Evolutionary conservation across 2,113 vertebrate genomes (phyloP), one percentile per base, ranked within the genome.

Genomic region (Cebus imitator): DNA sequence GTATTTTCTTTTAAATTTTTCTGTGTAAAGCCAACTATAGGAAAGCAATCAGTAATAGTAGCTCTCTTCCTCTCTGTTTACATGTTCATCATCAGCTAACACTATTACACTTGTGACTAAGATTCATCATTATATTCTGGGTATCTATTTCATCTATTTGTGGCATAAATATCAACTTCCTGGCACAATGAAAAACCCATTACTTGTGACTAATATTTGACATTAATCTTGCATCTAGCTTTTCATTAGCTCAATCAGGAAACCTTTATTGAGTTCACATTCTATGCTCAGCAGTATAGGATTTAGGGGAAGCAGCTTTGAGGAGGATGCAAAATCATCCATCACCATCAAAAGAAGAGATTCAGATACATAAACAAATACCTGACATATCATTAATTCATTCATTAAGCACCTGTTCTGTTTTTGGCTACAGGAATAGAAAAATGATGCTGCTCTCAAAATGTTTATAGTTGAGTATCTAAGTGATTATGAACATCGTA

Each of bases 241-340:
- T 96, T 92, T 97, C 80, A 97, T 95, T 95, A 89, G 64, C 79
- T 97, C 82, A 82, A 68, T 95, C 76, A 96, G 73, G 76, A 76
- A 96, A 85, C 1, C 25, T 97, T 96, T 68, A 93, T 83, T 48
- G 58, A 92, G 85, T 95, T 90, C 30, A 48, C 78, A 82, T 73
- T 80, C 95, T 89, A 6, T 93, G 52, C 30, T 94, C n/a, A 94
- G 86, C 25, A 89, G 40, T 88, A 45, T n/a, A 81, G 30, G 48
- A 73, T n/a, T 93, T 94, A 52, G n/a, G 17, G 17, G 96, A 91
- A 91, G 45, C 43, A 70, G 35, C 79, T 83, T n/a, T 72, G 50
- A 84, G 64, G 14, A 68, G 35, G n/a, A 88, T 32, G 37, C 76
- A 10, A 90, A 81, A 89, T 95, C 40, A 64, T 79, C 18, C 2